Percentiles rank a stretch among this genome's conserved stretches.
phyloP scores from a whole-genome alignment of 2,113 vertebrate species.

The Myrmecobius fasciatus region DNA sequence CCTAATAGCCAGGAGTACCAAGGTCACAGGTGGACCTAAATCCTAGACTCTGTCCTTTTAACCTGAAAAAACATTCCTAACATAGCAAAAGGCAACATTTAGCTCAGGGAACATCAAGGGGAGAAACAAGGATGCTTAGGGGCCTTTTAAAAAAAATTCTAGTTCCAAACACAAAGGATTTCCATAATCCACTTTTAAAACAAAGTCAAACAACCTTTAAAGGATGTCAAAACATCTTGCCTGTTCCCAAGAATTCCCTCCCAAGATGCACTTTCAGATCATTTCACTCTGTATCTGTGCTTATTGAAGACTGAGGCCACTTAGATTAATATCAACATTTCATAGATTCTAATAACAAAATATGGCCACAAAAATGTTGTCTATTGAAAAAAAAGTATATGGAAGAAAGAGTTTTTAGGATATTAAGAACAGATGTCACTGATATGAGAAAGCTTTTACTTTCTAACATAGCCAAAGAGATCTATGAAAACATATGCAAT shows the following conservation, averaged over 20 bases:
- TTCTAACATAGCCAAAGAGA: constrained; percentile 64
- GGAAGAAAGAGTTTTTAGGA: constrained; percentile 82
- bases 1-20: background rate
- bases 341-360: constrained; percentile 85
- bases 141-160: constrained; percentile 56
- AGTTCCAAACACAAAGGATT: constrained; percentile 50
- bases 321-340: constrained; percentile 85
- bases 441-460: constrained; percentile 77
- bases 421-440: constrained; percentile 88
- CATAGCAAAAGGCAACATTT: background rate
- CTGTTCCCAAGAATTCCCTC: constrained; percentile 77
- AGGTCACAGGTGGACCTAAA: constrained; percentile 47
- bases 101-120: constrained; percentile 42
- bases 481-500: constrained; percentile 65
- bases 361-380: constrained; percentile 85
- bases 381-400: constrained; percentile 81
- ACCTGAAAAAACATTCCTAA: constrained; percentile 38
- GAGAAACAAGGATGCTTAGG: constrained; percentile 52
- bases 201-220: constrained; percentile 75
- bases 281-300: constrained; percentile 70
- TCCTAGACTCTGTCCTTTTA: constrained; percentile 7
- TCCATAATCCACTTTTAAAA: constrained; percentile 76
- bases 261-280: constrained; percentile 76
- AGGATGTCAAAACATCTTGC: constrained; percentile 74
- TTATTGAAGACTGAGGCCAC: constrained; percentile 76